Base-by-base conservation (phyloP, 2,113 vertebrate species). In the Corythaeola cristata region DNA sequence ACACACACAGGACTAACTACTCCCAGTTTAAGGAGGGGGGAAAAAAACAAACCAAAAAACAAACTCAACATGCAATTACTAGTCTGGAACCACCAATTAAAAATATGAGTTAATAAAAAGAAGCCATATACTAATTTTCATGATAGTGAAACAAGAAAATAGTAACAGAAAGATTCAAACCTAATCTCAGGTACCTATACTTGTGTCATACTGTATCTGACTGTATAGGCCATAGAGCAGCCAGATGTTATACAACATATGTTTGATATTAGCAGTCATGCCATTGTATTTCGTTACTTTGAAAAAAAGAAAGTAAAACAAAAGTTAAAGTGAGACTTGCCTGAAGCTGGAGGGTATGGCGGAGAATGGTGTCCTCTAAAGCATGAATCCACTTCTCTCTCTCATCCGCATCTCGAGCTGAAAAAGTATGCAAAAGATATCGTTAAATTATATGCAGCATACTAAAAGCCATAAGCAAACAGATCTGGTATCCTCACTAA, bases 371-470 rank as follows among this genome's bases (percentile, higher is more conserved):
- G 96, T 99, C 99, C 96, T 99, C 99, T 99, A 99, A 98, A 95
- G 99, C 99, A 58, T 99, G 99, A 97, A 99, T 99, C 99, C 99
- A 99, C 98, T 99, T 99, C 96, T 99, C 99, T 96, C 99, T 98
- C 89, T 99, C 99, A 87, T 99, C 99, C 90, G 99, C 99, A 98
- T 99, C 99, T 97, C 99, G 98, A 93, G 99, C 99, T 99, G 95
- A n/a, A 97, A 97, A 95, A 91, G 15, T 16, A 86, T 86, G 76
- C 35, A 67, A 64, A 94, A 93, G 15, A 41, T 21, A 66, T 1
- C 72, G 32, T 89, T 83, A 56, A 64, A 62, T 69, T 69, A 55
- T 15, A 85, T 53, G 35, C 37, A 82, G 39, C 8, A 14, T 35
- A 44, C 26, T 49, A n/a, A 60, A 74, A 85, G 60, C 15, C 27